These are phyloP conservation scores for Pipistrellus kuhlii DNA, from an alignment of 2,797 vertebrate genomes.

Conservation along the genomic window DNA sequence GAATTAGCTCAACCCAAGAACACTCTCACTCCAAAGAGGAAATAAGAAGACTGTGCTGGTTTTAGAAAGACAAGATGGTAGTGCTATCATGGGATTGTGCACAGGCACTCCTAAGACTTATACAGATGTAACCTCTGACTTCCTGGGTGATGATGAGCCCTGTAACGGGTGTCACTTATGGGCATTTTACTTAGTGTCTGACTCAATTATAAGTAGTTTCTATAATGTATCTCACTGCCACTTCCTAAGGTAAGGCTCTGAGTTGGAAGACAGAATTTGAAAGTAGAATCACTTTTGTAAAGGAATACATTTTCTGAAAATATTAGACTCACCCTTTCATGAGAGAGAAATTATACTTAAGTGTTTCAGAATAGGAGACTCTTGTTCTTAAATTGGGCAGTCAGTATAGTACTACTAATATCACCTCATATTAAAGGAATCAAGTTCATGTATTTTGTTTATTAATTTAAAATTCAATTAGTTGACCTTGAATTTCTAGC, in stretches of 20 bases:
- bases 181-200: background rate
- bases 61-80: conserved; percentile 28
- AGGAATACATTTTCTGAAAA: background rate
- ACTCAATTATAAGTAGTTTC: background rate
- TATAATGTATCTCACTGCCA: background rate
- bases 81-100: background rate
- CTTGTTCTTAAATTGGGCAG: background rate
- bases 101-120: background rate
- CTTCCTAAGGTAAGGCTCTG: background rate
- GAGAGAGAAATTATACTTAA: background rate
- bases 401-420: background rate
- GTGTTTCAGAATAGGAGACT: background rate
- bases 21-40: background rate
- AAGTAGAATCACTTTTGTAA: background rate
- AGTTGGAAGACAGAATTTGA: background rate
- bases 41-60: background rate
- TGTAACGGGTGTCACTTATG: background rate
- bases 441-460: background rate
- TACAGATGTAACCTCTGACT: background rate
- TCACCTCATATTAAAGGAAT: background rate
- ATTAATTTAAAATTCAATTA: background rate
- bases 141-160: background rate
- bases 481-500: background rate
- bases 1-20: background rate
- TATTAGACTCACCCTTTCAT: background rate